Evolutionary conservation across 2,797 vertebrate species (phyloP).

Genomic region (Sphenodon punctatus): DNA sequence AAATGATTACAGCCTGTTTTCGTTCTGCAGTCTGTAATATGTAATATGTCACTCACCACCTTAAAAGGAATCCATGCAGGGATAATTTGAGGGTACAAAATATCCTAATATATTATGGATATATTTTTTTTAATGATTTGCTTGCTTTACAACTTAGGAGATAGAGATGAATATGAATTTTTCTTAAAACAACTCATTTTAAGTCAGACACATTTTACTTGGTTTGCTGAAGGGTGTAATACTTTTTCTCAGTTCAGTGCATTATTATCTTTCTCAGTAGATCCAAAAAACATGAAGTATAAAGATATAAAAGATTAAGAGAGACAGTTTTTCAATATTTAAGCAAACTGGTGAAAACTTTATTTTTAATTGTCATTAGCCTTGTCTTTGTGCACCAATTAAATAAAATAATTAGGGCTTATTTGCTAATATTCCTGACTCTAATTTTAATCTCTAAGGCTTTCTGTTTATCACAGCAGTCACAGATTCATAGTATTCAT

Average conservation of each 20-base stretch:
- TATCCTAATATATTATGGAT: not conserved
- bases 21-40: not conserved
- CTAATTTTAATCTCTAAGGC: not conserved
- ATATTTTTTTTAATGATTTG: not conserved
- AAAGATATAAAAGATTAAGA: not conserved
- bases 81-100: not conserved
- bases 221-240: not conserved
- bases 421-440: not conserved
- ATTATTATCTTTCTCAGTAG: not conserved
- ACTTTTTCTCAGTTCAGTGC: not conserved
- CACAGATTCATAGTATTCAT: not conserved
- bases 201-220: not conserved
- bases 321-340: not conserved
- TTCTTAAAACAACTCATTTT: slow-evolving; percentile 1
- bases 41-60: not conserved
- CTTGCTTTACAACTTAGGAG: not conserved
- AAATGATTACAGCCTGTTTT: not conserved
- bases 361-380: not conserved
- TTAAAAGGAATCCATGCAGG: not conserved
- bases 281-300: not conserved
- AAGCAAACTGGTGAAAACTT: not conserved
- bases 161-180: not conserved
- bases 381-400: not conserved
- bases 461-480: not conserved
- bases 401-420: too few species aligned